These are phyloP conservation scores for Redunca redunca DNA, from an alignment of 2,113 vertebrate genomes.

Conservation along the genomic window DNA sequence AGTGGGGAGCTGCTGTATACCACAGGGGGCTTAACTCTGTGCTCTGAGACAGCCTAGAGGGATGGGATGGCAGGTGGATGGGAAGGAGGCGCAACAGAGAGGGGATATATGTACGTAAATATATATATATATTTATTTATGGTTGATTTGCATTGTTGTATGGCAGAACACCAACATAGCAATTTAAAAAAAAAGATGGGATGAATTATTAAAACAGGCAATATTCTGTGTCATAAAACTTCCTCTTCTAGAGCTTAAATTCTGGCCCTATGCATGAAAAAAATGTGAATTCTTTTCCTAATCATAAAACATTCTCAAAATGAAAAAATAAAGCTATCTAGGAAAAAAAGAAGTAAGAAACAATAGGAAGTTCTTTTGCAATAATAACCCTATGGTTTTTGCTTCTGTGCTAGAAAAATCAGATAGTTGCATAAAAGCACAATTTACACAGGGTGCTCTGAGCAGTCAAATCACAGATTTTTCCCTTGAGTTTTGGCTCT, in stretches of 20 bases:
- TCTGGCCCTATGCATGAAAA: neutral
- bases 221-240: neutral
- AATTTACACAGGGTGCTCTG: neutral
- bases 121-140: neutral
- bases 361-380: neutral
- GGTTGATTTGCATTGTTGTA: neutral
- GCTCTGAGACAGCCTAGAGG: neutral
- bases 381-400: neutral
- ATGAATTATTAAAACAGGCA: neutral
- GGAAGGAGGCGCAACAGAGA: neutral
- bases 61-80: neutral
- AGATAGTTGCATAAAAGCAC: neutral
- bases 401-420: neutral
- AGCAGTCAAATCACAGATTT: slow-evolving; percentile 26
- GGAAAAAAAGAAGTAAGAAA: neutral
- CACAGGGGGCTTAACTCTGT: neutral
- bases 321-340: neutral
- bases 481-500: slow-evolving; percentile 8
- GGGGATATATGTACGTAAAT: neutral
- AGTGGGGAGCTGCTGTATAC: neutral
- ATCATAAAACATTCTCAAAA: slow-evolving; percentile 15
- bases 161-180: neutral
- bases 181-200: neutral
- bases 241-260: neutral
- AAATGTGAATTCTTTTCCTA: neutral